Evolutionary conservation across 1,140 invertebrate species (phyloP).

Genomic region (Calephelis virginiensis): DNA sequence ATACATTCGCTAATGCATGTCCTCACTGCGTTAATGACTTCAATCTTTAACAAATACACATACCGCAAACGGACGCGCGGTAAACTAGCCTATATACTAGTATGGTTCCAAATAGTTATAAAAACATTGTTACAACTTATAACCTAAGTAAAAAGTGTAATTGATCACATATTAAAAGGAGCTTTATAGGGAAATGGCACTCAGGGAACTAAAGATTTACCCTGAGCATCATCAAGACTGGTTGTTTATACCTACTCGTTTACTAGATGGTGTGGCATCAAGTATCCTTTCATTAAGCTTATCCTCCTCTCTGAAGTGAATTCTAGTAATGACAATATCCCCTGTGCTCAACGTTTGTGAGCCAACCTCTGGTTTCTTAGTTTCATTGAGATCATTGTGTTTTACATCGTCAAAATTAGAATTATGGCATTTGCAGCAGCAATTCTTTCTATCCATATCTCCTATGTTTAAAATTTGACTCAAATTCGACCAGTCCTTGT

Average conservation of each 20-base stretch:
- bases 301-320: slow-evolving; percentile 88
- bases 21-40: slow-evolving; percentile 47
- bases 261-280: slow-evolving; percentile 70
- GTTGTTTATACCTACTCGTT: slow-evolving; percentile 63
- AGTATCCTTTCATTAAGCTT: slow-evolving; percentile 79
- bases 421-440: slow-evolving; percentile 79
- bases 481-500: slow-evolving; percentile 72
- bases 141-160: slow-evolving; percentile 54
- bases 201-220: slow-evolving; percentile 43
- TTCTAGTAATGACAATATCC: slow-evolving; percentile 94
- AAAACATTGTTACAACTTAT: slow-evolving; percentile 46
- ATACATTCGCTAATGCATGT: slow-evolving; percentile 57
- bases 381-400: slow-evolving; percentile 73
- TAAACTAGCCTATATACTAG: slow-evolving; percentile 45
- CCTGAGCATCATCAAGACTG: slow-evolving; percentile 67
- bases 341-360: slow-evolving; percentile 95
- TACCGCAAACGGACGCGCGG: slow-evolving; percentile 47
- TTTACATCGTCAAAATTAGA: slow-evolving; percentile 54
- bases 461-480: slow-evolving; percentile 71
- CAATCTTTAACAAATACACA: slow-evolving; percentile 55
- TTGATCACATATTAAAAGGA: slow-evolving; percentile 64
- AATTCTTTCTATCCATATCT: slow-evolving; percentile 68
- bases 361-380: slow-evolving; percentile 75
- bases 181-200: slow-evolving; percentile 67
- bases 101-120: slow-evolving; percentile 37